These are phyloP conservation scores for Apodemus speciosus DNA, from an alignment of 2,113 vertebrate genomes.

Conservation along the genomic window DNA sequence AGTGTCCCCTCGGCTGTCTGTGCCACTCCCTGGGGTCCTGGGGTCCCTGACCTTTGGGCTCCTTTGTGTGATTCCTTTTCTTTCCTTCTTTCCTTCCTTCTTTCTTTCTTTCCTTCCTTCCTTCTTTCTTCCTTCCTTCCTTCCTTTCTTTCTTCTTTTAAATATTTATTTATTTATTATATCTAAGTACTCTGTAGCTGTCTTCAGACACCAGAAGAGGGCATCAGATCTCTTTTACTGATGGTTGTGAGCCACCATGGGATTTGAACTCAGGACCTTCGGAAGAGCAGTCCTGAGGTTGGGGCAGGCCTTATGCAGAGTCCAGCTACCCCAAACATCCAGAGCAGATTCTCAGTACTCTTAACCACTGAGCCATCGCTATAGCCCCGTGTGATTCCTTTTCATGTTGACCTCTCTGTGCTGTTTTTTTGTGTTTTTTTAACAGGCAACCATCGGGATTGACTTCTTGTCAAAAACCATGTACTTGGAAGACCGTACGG, in stretches of 20 bases:
- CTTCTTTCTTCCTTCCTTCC: too few species aligned
- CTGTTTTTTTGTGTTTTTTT: constrained; percentile 40
- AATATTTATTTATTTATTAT: too few species aligned
- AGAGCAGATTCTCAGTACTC: not conserved
- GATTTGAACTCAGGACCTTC: too few species aligned
- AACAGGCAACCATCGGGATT: constrained; percentile 94
- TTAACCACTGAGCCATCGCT: too few species aligned
- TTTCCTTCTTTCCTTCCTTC: too few species aligned
- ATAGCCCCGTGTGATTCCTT: not conserved
- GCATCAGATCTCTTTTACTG: too few species aligned
- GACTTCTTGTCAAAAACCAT: constrained; percentile 98
- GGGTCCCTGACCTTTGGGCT: not conserved
- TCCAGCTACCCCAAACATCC: not conserved
- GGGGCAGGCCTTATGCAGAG: not conserved
- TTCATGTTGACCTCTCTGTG: not conserved
- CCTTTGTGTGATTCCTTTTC: not conserved
- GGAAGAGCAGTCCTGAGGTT: too few species aligned
- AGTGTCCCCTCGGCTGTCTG: not conserved
- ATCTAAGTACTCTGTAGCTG: too few species aligned
- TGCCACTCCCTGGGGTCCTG: not conserved
- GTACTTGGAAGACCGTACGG: constrained; percentile 96
- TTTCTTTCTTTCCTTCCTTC: too few species aligned
- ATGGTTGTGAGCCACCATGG: too few species aligned
- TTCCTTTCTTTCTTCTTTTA: too few species aligned
- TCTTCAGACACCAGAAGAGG: too few species aligned